A percentile compares a stretch with the other conserved stretches of the same genome.
Conservation (phyloP, 2,888 invertebrate species). For the Bhutanitis thaidina region DNA sequence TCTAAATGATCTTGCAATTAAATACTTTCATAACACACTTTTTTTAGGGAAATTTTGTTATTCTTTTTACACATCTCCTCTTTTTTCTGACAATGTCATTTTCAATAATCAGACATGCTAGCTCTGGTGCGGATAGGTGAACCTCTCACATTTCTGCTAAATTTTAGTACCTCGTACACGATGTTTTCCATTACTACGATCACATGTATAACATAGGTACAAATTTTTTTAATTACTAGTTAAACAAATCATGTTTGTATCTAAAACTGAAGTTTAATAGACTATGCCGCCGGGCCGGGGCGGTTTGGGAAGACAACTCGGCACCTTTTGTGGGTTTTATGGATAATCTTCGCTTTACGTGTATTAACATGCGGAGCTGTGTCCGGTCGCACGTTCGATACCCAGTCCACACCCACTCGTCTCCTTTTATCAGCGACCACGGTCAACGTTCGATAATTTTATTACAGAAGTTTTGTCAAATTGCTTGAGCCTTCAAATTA, state of each 20-base stretch:
- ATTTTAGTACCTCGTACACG: no score
- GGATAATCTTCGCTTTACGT: constrained; percentile 72
- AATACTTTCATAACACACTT: no score
- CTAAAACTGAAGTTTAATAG: constrained; percentile 13
- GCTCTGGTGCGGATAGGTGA: no score
- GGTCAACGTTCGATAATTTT: constrained; percentile 77
- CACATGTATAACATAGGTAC: no score
- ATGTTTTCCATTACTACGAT: no score
- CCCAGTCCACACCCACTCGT: constrained; percentile 47
- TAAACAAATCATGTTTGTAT: no score
- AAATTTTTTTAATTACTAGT: no score
- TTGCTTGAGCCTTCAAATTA: constrained; percentile 72
- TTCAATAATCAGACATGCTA: no score
- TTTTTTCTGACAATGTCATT: no score
- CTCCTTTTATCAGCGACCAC: constrained; percentile 51
- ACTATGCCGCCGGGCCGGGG: constrained; percentile 39
- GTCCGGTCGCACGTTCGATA: constrained; percentile 60
- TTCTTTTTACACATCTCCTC: no score
- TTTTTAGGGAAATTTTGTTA: no score
- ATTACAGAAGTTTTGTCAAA: constrained; percentile 77
- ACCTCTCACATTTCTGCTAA: no score
- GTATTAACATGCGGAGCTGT: constrained; percentile 67
- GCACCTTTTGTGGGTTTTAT: constrained; percentile 75
- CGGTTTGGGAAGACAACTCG: constrained; percentile 64
- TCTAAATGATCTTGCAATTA: neutral